These are phyloP conservation scores for Cheilinus undulatus DNA, from an alignment of 2,113 vertebrate species.

Conservation along the genomic window DNA sequence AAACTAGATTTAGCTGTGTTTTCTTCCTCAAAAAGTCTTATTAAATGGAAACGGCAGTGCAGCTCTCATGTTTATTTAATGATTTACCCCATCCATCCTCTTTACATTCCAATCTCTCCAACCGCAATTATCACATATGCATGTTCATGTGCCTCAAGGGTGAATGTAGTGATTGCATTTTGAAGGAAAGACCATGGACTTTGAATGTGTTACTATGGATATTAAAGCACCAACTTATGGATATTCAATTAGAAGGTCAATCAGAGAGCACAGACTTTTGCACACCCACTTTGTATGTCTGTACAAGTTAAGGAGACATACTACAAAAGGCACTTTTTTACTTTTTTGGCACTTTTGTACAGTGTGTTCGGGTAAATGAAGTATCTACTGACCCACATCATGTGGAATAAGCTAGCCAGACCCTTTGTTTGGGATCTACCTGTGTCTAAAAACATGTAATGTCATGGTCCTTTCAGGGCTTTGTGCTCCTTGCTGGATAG, in stretches of 20 bases:
- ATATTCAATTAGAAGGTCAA: neutral
- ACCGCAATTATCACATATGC: neutral
- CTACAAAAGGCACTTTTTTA: too few relatives aligned
- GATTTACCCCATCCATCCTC: neutral
- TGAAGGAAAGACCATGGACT: neutral
- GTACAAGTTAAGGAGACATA: too few relatives aligned
- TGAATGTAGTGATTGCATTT: neutral
- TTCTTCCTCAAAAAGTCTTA: too few relatives aligned
- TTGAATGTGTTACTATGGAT: neutral
- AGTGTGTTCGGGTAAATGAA: too few relatives aligned
- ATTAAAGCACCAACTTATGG: neutral
- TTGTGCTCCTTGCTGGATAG: too few relatives aligned
- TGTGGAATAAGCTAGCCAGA: too few relatives aligned
- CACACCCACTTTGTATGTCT: neutral
- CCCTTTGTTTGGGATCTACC: too few relatives aligned
- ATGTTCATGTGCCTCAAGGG: neutral
- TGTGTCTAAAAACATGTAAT: too few relatives aligned
- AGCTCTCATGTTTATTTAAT: neutral
- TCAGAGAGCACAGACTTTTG: neutral
- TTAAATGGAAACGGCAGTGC: too few relatives aligned
- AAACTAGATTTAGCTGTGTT: neutral
- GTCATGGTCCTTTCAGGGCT: too few relatives aligned
- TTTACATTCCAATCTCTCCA: neutral
- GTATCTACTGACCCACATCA: too few relatives aligned
- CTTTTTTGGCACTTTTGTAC: too few relatives aligned